Base-by-base conservation (phyloP, 2,113 vertebrate species). In the Dasyornis broadbenti region DNA sequence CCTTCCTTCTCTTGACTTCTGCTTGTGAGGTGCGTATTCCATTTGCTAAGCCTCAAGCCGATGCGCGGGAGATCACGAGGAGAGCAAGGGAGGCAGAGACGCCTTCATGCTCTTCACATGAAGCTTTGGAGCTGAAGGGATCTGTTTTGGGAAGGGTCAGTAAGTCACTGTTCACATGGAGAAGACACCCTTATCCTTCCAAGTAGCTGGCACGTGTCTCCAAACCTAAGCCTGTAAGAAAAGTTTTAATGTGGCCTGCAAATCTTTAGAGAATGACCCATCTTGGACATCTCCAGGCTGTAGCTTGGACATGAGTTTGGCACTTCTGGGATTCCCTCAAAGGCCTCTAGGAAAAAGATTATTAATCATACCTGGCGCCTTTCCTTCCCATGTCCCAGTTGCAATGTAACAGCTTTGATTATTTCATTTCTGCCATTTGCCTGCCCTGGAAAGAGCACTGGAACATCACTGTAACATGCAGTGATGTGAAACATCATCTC, bases 391-490 rank as follows among this genome's bases (percentile, higher is more conserved):
- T 50, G 42, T 23, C 31, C 61, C 47, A 61, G 52, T 44, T 28
- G 47, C 40, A 33, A 20, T 60, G 23, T 23, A 75, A 63, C 1
- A 65, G n/a, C 17, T 61, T 9, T 57, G 56, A 30, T 75, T n/a
- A 19, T 57, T 61, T 60, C 3, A 54, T 70, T 53, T 87, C 56
- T 85, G 65, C 28, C 16, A 8, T 39, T 56, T 61, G 2, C 16
- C 71, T 71, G 39, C 23, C 30, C 37, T 64, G 40, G 64, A 57
- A 84, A 40, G 40, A 63, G 28, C 54, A 28, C 49, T 42, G 65
- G 40, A 53, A 26, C 2, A 0, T 63, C 13, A 9, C 49, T 1
- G 1, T 7, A 19, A 16, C 18, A 8, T 1, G 2, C 6, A 39
- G n/a, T 11, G 54, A 3, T 50, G 40, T 37, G 44, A 73, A 64